Evolutionary conservation across 2,888 invertebrate genomes (phyloP).

Genomic region (Embidobia sp.): DNA sequence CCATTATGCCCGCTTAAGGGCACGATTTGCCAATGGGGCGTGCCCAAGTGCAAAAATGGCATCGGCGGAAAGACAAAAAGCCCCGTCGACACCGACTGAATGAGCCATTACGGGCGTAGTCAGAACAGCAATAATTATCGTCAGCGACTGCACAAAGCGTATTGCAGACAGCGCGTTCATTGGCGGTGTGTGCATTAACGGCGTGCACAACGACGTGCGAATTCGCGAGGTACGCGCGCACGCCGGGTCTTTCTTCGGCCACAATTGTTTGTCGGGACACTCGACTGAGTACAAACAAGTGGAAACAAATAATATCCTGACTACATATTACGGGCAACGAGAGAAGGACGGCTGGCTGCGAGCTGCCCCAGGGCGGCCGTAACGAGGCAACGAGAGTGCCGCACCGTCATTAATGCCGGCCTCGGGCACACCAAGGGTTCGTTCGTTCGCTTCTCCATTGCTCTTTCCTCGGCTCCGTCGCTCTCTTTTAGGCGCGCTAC

Average conservation of each 20-base stretch:
- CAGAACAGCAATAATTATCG: constrained; percentile 80
- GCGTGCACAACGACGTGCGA: constrained; percentile 61
- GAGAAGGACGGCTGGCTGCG: constrained; percentile 22
- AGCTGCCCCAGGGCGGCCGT: constrained; percentile 63
- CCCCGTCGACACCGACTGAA: constrained; percentile 76
- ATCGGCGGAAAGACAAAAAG: constrained; percentile 62
- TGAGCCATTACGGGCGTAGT: constrained; percentile 79
- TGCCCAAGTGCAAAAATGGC: constrained; percentile 61
- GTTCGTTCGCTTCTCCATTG: constrained; percentile 34
- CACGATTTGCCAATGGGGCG: constrained; percentile 76
- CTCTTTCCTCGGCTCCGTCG: constrained; percentile 49
- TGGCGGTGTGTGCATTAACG: constrained; percentile 52
- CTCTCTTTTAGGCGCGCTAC: constrained; percentile 20
- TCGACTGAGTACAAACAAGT: constrained; percentile 76
- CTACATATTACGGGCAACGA: constrained; percentile 69
- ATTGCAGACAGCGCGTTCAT: constrained; percentile 56
- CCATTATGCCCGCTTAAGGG: constrained; percentile 78
- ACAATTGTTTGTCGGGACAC: constrained; percentile 75
- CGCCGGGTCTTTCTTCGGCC: constrained; percentile 45
- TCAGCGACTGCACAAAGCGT: constrained; percentile 74
- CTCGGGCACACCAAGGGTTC: constrained; percentile 61
- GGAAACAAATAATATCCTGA: constrained; percentile 80
- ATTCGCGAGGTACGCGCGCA: constrained; percentile 33
- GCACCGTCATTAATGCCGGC: constrained; percentile 66
- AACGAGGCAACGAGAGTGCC: constrained; percentile 66